Evolutionary conservation across 2,888 invertebrate species (phyloP), one percentile per base, ranked within the genome.

Genomic region (Mamestra brassicae): DNA sequence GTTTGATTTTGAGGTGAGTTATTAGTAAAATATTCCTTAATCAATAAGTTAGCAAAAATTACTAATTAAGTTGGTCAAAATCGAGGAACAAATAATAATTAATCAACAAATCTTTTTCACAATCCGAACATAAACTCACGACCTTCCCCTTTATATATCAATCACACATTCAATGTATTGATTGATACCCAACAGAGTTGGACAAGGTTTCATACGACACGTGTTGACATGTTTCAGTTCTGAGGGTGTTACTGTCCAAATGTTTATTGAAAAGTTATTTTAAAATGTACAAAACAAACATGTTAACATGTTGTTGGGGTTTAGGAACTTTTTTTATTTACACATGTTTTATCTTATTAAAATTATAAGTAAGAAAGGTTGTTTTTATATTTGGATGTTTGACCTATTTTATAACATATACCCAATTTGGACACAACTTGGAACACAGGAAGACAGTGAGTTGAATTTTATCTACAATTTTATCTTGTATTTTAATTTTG

Each of bases 121-220:
- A 26, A 26, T 62, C 54, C 8, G 0, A 34, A 54, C 26, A 50
- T 34, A 42, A 63, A 52, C 36, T 55, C 36, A 1, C 13, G 45
- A 65, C 54, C 54, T 65, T 55, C n/a, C 26, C 26, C 8, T 38
- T 8, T 5, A 55, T 47, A 42, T 58, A 55, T 60, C 68, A 68
- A 81, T 78, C 63, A 81, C 63, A 34, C 6, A 11, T 4, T 75
- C 62, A 47, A 45, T 10, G 10, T 76, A 78, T 78, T 78, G 81
- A 78, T 78, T 78, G 68, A 64, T 68, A 58, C 6, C 6, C 11
- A 45, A 76, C 58, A 54, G n/a, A 55, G 15, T 55, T 67, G 63
- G 77, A 76, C 63, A 78, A 36, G 17, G 11, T 76, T 77, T 55
- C 34, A 55, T 57, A 54, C 57, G n/a, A 52, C 7, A 45, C 5